phyloP scores from a whole-genome alignment of 1,140 invertebrate species.

The Homalodisca vitripennis region DNA sequence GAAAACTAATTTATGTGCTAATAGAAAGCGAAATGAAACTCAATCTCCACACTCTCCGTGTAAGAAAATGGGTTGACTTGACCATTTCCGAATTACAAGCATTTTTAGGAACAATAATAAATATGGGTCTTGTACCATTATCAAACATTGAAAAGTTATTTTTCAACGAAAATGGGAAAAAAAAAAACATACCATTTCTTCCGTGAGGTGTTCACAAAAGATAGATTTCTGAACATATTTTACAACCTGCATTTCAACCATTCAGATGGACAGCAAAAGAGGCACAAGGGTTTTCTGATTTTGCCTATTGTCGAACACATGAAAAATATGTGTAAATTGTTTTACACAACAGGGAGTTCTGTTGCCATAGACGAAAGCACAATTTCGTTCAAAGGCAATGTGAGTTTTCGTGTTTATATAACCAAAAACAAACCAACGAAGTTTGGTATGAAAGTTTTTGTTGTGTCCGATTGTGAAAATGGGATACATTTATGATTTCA shows the following conservation, averaged over 20 bases:
- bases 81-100: no score
- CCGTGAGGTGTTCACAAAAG: not conserved
- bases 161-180: no score
- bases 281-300: not conserved
- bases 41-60: no score
- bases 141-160: no score
- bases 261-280: not conserved
- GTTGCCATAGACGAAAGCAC: constrained; percentile 24
- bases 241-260: constrained; percentile 5
- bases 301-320: not conserved
- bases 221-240: not conserved
- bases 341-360: not conserved
- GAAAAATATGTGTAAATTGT: not conserved
- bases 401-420: constrained; percentile 12
- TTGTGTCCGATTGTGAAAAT: not conserved
- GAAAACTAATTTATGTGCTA: no score
- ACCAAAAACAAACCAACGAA: constrained; percentile 27
- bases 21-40: no score
- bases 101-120: no score
- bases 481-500: constrained; percentile 10
- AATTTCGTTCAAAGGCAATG: constrained; percentile 23
- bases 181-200: no score
- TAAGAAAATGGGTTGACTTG: no score
- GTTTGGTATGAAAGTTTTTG: constrained; percentile 13
- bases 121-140: no score